Base-by-base conservation (phyloP, 2,797 vertebrate species). In the Hephaestus fuliginosus region DNA sequence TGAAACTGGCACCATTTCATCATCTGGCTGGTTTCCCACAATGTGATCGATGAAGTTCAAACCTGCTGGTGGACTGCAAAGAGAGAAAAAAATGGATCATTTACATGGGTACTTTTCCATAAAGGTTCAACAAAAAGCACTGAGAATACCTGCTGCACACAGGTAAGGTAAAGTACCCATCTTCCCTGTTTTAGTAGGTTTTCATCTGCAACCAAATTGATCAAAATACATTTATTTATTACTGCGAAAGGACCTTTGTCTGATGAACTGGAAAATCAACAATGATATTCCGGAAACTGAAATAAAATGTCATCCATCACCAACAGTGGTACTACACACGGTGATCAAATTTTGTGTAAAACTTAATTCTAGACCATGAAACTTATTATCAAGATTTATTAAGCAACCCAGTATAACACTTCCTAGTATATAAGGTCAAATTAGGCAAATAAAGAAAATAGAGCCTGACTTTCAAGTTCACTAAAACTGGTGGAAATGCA, bases 21-120 rank as follows among this genome's bases (percentile, higher is more conserved):
- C 93, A 79, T 97, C 94, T 91, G 96, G 95, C 94, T 97, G 96
- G 92, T 97, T 97, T 93, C 96, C 96, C 87, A 97, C 96, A 89
- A 97, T 78, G 91, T 97, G 96, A 93, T 97, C 96, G 46, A 97
- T 96, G 79, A 97, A 96, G 66, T 36, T 92, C 76, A 97, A 82
- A 80, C 88, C 87, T 53, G 9, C 88, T 12, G 90, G 70, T 14
- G 96, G 96, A 79, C 96, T 97, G 62, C n/a, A 60, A 28, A 69
- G 44, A 80, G n/a, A 44, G 30, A 56, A 55, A 56, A 56, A 46
- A 44, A 22, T 15, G 48, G 25, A 25, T 25, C 25, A 25, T 25
- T 10, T 6, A 2, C 5, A n/a, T 30, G 1, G 18, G 43, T 63
- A 61, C n/a, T 81, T 78, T 90, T 78, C 58, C 60, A 57, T 33